Percentiles rank a stretch among this genome's conserved stretches.
Evolutionary conservation across 2,113 vertebrate genomes (phyloP).

Genomic region (Lagopus leucura): DNA sequence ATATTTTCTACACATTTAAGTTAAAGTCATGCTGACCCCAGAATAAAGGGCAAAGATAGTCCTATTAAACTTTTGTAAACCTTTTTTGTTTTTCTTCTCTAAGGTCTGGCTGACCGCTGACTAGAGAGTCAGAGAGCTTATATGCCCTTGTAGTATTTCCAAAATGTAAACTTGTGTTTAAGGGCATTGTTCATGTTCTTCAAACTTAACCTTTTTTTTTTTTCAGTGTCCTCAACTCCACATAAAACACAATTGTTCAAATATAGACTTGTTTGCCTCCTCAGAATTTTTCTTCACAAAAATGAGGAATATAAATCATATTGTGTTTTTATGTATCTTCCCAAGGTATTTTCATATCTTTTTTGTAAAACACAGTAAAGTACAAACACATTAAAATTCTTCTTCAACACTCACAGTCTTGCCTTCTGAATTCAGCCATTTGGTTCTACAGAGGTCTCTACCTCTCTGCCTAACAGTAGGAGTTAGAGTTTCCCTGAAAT

Average conservation of each 20-base stretch:
- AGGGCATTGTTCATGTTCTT: not conserved
- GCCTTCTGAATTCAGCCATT: not conserved
- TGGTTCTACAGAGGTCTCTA: not conserved
- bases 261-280: not conserved
- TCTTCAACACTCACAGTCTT: not conserved
- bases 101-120: too few relatives aligned
- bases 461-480: not conserved
- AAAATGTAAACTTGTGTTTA: not conserved
- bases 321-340: not conserved
- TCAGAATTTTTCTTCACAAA: not conserved
- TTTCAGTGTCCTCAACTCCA: not conserved
- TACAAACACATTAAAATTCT: not conserved
- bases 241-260: not conserved
- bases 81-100: not conserved
- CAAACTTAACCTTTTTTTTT: not conserved
- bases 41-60: not conserved
- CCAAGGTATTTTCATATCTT: not conserved
- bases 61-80: not conserved
- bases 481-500: constrained; percentile 40
- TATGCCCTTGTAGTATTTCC: not conserved
- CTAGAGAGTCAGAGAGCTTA: not conserved
- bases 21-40: not conserved
- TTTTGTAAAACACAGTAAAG: not conserved
- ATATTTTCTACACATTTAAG: not conserved
- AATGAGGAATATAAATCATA: fast-evolving